Evolutionary conservation across 1,140 invertebrate species (phyloP).

Genomic region (Ceratosolen fusciceps): DNA sequence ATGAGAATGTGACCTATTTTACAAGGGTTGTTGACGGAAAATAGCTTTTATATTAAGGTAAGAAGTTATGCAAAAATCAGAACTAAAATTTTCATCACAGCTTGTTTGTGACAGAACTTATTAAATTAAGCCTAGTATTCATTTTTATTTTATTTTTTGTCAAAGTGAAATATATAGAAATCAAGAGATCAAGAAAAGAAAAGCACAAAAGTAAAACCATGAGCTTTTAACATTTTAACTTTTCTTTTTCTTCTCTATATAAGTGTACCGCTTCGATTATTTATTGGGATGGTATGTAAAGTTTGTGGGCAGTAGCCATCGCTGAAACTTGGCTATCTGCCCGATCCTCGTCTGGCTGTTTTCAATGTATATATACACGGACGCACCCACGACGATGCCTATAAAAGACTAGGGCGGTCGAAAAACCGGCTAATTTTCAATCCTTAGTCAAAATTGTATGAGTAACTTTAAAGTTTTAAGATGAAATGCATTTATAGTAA

Average conservation of each 20-base stretch:
- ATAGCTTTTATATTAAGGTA: neutral
- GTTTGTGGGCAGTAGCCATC: conserved; percentile 64
- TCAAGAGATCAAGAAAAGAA: neutral
- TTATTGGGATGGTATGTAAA: conserved; percentile 69
- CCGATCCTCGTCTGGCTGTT: conserved; percentile 63
- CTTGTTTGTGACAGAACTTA: neutral
- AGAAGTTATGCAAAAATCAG: too few species aligned
- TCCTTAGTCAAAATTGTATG: conserved; percentile 17
- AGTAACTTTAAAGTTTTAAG: neutral
- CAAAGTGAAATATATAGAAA: neutral
- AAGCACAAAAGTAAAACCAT: neutral
- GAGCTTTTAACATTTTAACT: conserved; percentile 47
- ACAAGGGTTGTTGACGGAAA: neutral
- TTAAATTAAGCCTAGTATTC: too few species aligned
- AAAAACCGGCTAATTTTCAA: neutral
- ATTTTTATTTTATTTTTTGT: too few species aligned
- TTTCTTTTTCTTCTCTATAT: neutral
- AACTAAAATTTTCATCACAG: neutral
- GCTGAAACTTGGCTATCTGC: conserved; percentile 60
- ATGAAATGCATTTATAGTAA: too few species aligned
- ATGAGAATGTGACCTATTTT: conserved; percentile 24
- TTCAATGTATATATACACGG: conserved; percentile 48
- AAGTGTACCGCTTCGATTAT: conserved; percentile 63
- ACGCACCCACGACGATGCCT: neutral
- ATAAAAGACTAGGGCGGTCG: neutral